phyloP scores from a whole-genome alignment of 2,797 vertebrate species.

The Hypotaenidia philippensis region DNA sequence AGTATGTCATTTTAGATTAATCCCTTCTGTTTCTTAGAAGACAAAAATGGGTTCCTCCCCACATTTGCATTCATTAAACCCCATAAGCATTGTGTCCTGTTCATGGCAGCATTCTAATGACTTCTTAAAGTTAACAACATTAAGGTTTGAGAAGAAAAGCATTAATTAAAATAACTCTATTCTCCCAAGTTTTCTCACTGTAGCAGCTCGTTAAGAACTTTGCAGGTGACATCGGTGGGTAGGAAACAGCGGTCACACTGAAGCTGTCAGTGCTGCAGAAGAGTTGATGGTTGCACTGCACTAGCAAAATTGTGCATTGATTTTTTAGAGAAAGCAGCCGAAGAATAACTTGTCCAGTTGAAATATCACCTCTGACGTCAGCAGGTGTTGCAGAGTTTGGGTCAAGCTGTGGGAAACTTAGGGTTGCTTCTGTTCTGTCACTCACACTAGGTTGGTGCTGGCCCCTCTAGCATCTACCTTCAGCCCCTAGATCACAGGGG shows the following conservation, averaged over 20 bases:
- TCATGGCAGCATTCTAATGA: neutral
- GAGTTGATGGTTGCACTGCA: neutral
- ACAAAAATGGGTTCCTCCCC: neutral
- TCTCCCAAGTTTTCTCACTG: neutral
- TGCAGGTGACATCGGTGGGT: neutral
- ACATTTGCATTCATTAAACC: slow-evolving; percentile 39
- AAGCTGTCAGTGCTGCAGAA: neutral
- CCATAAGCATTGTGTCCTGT: neutral
- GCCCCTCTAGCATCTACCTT: neutral
- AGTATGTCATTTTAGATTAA: slow-evolving; percentile 6
- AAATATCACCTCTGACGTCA: neutral
- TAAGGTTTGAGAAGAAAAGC: neutral
- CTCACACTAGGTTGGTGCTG: neutral
- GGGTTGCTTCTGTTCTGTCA: fast-evolving
- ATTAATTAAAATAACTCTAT: neutral
- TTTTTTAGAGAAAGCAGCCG: neutral
- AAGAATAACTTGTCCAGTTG: neutral
- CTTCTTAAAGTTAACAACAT: neutral
- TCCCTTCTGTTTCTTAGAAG: slow-evolving; percentile 2
- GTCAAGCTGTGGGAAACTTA: neutral
- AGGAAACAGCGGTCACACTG: neutral
- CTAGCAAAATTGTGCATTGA: neutral
- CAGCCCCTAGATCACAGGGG: neutral
- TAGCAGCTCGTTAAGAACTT: neutral
- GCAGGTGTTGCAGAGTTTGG: fast-evolving